phyloP scores from a whole-genome alignment of 2,113 vertebrate genomes.

The Eulemur macaco region DNA sequence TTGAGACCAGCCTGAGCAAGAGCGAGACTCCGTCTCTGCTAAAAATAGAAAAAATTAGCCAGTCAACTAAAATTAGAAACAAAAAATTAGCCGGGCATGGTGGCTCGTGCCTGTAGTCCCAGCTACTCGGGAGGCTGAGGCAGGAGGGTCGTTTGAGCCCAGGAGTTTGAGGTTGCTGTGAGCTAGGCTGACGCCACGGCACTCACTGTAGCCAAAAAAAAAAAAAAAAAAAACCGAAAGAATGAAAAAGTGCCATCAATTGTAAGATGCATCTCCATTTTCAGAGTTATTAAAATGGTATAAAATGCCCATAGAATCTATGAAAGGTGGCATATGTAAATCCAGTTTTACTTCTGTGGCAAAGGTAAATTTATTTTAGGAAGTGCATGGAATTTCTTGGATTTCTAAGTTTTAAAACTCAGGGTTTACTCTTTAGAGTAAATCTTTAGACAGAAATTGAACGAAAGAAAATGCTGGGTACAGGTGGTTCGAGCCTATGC shows the following conservation, averaged over 20 bases:
- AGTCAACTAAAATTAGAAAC: too few species aligned
- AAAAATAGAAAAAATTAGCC: too few species aligned
- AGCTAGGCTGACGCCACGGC: too few species aligned
- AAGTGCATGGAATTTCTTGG: not conserved
- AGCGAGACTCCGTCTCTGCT: too few species aligned
- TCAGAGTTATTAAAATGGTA: not conserved
- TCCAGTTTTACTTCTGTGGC: not conserved
- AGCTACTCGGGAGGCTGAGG: too few species aligned
- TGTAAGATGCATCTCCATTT: constrained; percentile 18
- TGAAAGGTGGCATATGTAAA: not conserved
- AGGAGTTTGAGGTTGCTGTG: too few species aligned
- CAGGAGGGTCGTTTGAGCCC: too few species aligned
- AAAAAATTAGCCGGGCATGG: too few species aligned
- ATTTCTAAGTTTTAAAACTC: constrained; percentile 1
- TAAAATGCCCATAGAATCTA: not conserved
- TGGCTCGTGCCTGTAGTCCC: too few species aligned
- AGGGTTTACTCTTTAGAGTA: not conserved
- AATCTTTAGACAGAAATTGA: constrained; percentile 1
- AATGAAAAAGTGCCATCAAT: not conserved
- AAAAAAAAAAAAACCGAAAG: not conserved
- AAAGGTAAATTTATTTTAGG: constrained; percentile 37
- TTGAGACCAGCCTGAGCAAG: too few species aligned
- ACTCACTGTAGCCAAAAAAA: too few species aligned
- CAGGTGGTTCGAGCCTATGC: too few species aligned
- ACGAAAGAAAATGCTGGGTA: not conserved